Conservation (phyloP, 2,113 vertebrate genomes). For the Ptilonorhynchus violaceus region DNA sequence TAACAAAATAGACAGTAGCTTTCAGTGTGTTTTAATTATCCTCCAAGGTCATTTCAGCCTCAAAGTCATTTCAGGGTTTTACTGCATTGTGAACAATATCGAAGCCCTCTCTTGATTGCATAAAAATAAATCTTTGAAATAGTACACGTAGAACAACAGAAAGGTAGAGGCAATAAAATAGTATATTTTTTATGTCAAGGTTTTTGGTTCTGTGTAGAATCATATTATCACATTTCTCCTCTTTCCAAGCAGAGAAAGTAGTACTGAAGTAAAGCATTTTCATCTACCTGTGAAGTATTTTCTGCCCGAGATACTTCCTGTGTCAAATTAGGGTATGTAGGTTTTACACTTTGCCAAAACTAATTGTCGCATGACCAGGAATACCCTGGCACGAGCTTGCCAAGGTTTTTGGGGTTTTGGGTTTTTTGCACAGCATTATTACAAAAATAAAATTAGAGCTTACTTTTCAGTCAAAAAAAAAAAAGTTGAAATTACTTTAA, state of each 20-base stretch:
- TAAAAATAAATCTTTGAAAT: conserved; percentile 69
- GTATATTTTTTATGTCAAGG: background rate
- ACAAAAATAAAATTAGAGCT: conserved; percentile 46
- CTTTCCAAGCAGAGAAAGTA: background rate
- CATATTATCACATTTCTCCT: background rate
- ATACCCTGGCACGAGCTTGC: background rate
- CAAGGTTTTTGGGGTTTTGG: background rate
- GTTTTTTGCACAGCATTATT: background rate
- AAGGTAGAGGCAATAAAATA: conserved; percentile 41
- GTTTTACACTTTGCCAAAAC: background rate
- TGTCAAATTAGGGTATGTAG: background rate
- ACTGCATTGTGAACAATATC: conserved; percentile 61
- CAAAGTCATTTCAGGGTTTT: conserved; percentile 27
- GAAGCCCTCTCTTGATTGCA: conserved; percentile 74
- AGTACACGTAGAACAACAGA: conserved; percentile 56
- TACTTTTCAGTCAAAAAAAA: background rate
- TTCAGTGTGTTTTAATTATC: conserved; percentile 22
- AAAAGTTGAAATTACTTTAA: conserved; percentile 15
- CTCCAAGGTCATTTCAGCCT: conserved; percentile 53
- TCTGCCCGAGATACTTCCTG: background rate
- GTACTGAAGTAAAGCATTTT: background rate
- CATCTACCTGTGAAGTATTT: background rate
- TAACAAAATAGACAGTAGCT: conserved; percentile 68
- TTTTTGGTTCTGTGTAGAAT: conserved; percentile 25
- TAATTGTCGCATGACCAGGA: background rate